Percentiles rank a stretch among this genome's conserved stretches.
Evolutionary conservation across 2,797 vertebrate species (phyloP).

Genomic region (Smutsia temminckii): DNA sequence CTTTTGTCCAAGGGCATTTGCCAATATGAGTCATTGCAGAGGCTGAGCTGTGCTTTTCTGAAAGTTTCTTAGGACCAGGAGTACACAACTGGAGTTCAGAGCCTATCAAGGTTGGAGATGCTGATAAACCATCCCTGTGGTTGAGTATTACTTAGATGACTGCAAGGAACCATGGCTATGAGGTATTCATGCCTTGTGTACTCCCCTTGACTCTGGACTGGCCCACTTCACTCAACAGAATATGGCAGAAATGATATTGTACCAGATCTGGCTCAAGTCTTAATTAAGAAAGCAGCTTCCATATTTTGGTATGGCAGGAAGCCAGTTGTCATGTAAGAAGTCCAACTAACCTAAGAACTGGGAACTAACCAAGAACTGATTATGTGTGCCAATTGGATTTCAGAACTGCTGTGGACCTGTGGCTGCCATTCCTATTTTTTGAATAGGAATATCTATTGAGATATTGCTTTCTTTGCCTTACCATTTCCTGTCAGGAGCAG

Average conservation of each 20-base stretch:
- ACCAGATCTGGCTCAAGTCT: not conserved
- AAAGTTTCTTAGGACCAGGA: not conserved
- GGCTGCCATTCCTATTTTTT: slow-evolving; percentile 15
- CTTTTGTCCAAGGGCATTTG: not conserved
- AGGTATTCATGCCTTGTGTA: not conserved
- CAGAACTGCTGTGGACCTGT: not conserved
- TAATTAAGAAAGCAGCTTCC: not conserved
- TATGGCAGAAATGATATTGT: not conserved
- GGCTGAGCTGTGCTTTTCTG: not conserved
- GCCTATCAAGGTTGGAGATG: not conserved
- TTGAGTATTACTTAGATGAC: not conserved
- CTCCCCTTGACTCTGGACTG: not conserved
- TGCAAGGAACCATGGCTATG: not conserved
- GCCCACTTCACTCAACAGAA: not conserved
- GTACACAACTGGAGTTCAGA: not conserved
- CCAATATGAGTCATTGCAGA: not conserved
- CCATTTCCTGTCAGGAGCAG: not conserved
- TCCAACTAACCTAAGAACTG: not conserved
- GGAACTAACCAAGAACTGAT: not conserved
- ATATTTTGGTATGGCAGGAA: not conserved
- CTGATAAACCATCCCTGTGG: not conserved
- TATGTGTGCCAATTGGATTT: not conserved
- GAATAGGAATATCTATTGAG: not conserved
- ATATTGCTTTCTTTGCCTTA: not conserved
- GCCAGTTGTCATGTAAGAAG: not conserved